Base-by-base conservation (phyloP, 2,888 invertebrate genomes). In the Gerris lacustris region DNA sequence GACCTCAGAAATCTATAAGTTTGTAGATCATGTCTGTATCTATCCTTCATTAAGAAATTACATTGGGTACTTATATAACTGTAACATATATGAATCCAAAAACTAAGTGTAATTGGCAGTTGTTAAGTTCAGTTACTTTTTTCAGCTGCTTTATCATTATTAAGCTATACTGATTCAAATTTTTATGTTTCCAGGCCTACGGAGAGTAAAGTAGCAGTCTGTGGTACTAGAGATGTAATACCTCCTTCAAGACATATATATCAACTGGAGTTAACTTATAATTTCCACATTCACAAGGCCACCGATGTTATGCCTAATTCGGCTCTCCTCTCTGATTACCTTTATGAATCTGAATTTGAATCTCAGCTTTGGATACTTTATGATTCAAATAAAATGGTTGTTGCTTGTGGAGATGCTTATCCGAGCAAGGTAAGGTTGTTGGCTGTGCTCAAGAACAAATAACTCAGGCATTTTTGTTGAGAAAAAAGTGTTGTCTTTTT, bases 301-400 rank as follows among this genome's bases (percentile, higher is more conserved):
- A 88, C 90, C 5, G 96, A 96, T 81, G 87, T 94, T 66, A 84
- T 90, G 0, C 87, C 93, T 0, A 88, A 89, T 78, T 87, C 90
- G 72, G 87, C 94, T 0, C 79, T 92, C 72, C 84, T 99, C 62
- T 92, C 91, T 79, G 89, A 92, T 78, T 85, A 92, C 78, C 83
- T 99, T 63, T 99, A 99, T 80, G 98, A 99, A 82, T 92, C 91
- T 0, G 96, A 96, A 81, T 95, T 90, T 79, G 97, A 98, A 82
- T 91, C 94, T 6, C 96, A 98, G 81, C 84, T 98, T 80, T 97
- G 97, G 96, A 92, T 96, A 91, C 78, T 98, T 73, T 98, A 91
- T 82, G 95, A 96, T 81, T 82, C 84, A 71, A 92, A 93, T 81
- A 98, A 98, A 81, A 91, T 93, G 78, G 85, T 91, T 71, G 80